Base-by-base conservation (phyloP, 2,113 vertebrate genomes). In the Oncorhynchus nerka region DNA sequence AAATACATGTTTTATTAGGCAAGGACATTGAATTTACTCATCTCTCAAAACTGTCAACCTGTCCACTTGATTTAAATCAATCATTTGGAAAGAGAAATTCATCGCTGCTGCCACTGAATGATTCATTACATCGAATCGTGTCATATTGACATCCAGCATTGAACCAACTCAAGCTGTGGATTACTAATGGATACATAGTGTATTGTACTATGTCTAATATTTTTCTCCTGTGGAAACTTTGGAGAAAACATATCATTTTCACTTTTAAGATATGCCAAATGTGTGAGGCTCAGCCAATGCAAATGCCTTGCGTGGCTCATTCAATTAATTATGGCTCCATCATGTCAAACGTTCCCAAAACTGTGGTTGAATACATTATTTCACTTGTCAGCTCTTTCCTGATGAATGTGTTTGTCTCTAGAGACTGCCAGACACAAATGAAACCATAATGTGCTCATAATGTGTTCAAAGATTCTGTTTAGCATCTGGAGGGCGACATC, bases 381-480 rank as follows among this genome's bases (percentile, higher is more conserved):
- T 76, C 79, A 85, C 77, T 69, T 75, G 62, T 79, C 85, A 76
- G 74, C 71, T 72, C 48, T 74, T 71, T 61, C 66, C 20, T n/a
- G 68, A 78, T 74, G 77, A 48, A 70, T 34, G 51, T 15, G 59
- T 81, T 80, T 75, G 71, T 84, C 77, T 82, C 70, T 28, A 6
- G 76, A 80, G 79, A 84, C 30, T 28, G 9, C 68, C 7, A 20
- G 15, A 67, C 12, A 4, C 12, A 28, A 12, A 70, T 73, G 76
- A 77, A 86, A 71, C 20, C 75, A 48, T n/a, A 67, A 48, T 80
- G 85, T 81, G 73, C 78, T n/a, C 81, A 85, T 45, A 12, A 11
- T 11, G 39, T 45, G 39, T 90, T 83, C 70, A 80, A 45, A 83
- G 76, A 75, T 87, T 87, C 82, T 75, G 75, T 79, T 84, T 75